Conservation (phyloP, 2,113 vertebrate genomes). For the Hippocampus mohnikei region DNA sequence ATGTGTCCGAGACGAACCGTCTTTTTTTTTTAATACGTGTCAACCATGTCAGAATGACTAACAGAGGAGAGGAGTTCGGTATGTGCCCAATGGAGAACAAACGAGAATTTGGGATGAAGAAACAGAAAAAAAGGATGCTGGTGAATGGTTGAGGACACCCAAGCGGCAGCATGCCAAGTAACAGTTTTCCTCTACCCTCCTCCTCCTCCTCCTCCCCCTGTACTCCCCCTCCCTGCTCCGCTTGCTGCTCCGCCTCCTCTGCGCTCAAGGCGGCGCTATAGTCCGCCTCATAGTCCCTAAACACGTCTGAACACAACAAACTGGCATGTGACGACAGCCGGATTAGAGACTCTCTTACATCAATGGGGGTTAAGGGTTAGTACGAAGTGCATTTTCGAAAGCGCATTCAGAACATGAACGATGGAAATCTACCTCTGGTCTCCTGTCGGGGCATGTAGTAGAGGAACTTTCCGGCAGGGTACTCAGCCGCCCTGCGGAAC, state of each 20-base stretch:
- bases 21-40: background rate
- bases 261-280: slow-evolving; percentile 58
- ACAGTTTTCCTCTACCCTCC: slow-evolving; percentile 62
- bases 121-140: slow-evolving; percentile 20
- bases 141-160: slow-evolving; percentile 8
- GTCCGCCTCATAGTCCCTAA: slow-evolving; percentile 69
- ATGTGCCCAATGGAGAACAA: background rate
- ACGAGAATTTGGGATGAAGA: background rate
- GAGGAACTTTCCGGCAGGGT: slow-evolving; percentile 83
- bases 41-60: background rate
- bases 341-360: background rate
- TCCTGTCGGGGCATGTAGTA: slow-evolving; percentile 82
- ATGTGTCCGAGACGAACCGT: too few relatives aligned
- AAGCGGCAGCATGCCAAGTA: slow-evolving; percentile 58
- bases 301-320: slow-evolving; percentile 64
- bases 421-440: slow-evolving; percentile 72
- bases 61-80: slow-evolving; percentile 31
- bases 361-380: slow-evolving; percentile 21
- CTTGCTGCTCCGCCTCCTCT: slow-evolving; percentile 52
- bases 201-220: slow-evolving; percentile 40
- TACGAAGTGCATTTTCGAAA: background rate
- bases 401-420: background rate
- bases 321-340: slow-evolving; percentile 17
- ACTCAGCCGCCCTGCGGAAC: slow-evolving; percentile 88
- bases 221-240: slow-evolving; percentile 51